Evolutionary conservation across 1,140 invertebrate species (phyloP), one percentile per base, ranked within the genome.

Genomic region (Leptestheria dahalacensis): DNA sequence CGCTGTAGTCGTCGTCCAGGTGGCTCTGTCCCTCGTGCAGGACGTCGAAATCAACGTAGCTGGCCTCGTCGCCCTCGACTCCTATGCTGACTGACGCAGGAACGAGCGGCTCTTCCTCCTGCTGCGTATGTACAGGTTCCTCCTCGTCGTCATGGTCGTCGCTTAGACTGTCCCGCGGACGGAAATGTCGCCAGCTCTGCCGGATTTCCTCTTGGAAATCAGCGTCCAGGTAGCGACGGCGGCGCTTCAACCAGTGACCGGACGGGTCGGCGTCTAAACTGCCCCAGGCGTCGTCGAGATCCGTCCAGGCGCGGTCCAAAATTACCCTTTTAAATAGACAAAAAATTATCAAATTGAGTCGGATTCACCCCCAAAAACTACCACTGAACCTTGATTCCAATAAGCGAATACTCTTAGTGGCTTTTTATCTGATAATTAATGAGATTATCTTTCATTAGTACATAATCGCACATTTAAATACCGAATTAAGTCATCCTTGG

Each of bases 281-380:
- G 18, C 79, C 75, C 82, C 84, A 85, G 61, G 83, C 77, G 63
- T 86, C 80, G 70, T 91, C 84, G 65, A 81, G 79, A 61, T 79
- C 77, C 49, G 80, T 81, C 47, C 73, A 73, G 50, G 79, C 78
- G 52, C 89, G 78, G 74, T 91, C 89, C 55, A 91, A 70, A 57
- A 88, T 76, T 33, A 91, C 78, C 67, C 88, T 80, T n/a, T 65
- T 49, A 72, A 72, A 60, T 54, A 46, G 60, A 62, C 58, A 54
- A 60, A 21, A 28, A 61, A 20, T 64, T 49, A 48, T 50, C 57
- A 20, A 58, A 9, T 41, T 15, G 6, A n/a, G n/a, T n/a, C n/a
- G n/a, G n/a, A n/a, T n/a, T n/a, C n/a, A n/a, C n/a, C n/a, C n/a
- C n/a, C n/a, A n/a, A n/a, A n/a, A n/a, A n/a, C n/a, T n/a, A n/a